Conservation (phyloP, 2,888 invertebrate genomes). For the Ptilodon capucinus region DNA sequence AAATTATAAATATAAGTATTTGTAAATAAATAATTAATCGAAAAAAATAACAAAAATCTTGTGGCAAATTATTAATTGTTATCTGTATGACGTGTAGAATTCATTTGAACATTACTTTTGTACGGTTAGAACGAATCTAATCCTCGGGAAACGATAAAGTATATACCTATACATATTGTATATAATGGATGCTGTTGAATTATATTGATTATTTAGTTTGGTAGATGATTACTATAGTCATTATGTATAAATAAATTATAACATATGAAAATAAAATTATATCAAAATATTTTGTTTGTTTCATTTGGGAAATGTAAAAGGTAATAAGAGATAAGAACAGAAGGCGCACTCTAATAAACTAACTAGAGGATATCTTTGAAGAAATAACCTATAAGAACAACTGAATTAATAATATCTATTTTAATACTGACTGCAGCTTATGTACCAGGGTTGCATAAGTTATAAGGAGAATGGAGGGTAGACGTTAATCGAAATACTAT, state of each 20-base stretch:
- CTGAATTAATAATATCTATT: too few relatives aligned
- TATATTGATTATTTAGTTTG: slow-evolving; percentile 79
- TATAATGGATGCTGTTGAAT: slow-evolving; percentile 80
- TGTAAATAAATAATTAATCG: slow-evolving; percentile 74
- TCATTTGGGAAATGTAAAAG: too few relatives aligned
- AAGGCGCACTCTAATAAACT: too few relatives aligned
- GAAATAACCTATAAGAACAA: too few relatives aligned
- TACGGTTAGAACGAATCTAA: slow-evolving; percentile 60
- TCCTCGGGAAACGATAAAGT: slow-evolving; percentile 49
- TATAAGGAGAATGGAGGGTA: too few relatives aligned
- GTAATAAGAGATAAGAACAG: too few relatives aligned
- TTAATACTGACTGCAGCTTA: too few relatives aligned
- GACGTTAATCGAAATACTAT: too few relatives aligned
- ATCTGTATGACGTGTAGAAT: slow-evolving; percentile 62
- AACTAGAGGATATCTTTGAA: too few relatives aligned
- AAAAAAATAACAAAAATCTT: slow-evolving; percentile 60
- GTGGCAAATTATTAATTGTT: slow-evolving; percentile 81
- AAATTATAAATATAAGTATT: slow-evolving; percentile 74
- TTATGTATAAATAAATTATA: slow-evolving; percentile 77
- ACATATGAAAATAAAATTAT: slow-evolving; percentile 77
- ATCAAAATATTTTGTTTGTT: slow-evolving; percentile 56
- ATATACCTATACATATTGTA: slow-evolving; percentile 79
- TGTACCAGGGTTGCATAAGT: too few relatives aligned
- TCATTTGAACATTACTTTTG: slow-evolving; percentile 66
- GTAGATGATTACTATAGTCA: slow-evolving; percentile 81